A percentile compares a stretch with the other conserved stretches of the same genome.
Evolutionary conservation across 2,113 vertebrate species (phyloP).

Genomic region (Pterophyllum scalare): DNA sequence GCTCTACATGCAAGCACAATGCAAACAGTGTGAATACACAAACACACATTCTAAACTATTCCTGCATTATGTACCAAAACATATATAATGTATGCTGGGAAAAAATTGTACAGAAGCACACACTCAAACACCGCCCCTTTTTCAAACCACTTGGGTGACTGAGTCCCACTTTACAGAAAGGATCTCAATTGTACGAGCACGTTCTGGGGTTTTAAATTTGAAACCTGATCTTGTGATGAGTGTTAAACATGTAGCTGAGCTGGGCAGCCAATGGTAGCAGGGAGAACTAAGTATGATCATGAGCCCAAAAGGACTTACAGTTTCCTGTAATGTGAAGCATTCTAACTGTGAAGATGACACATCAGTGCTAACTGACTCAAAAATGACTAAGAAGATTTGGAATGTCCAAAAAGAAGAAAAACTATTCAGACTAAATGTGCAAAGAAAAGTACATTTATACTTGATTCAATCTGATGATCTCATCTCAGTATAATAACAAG

Average conservation of each 20-base stretch:
- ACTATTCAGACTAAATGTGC: neutral
- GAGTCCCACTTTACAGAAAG: slow-evolving; percentile 68
- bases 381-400: slow-evolving; percentile 28
- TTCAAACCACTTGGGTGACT: slow-evolving; percentile 73
- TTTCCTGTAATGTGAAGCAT: slow-evolving; percentile 23
- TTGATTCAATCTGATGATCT: neutral
- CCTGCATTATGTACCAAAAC: neutral
- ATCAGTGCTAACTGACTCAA: slow-evolving; percentile 47
- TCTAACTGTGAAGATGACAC: slow-evolving; percentile 13
- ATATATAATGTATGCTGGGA: neutral
- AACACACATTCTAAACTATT: neutral
- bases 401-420: slow-evolving; percentile 18
- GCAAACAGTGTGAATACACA: neutral
- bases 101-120: slow-evolving; percentile 14
- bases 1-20: slow-evolving; percentile 1
- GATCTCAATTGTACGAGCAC: slow-evolving; percentile 58
- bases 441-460: neutral
- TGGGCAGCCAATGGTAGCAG: slow-evolving; percentile 38
- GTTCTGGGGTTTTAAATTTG: slow-evolving; percentile 75
- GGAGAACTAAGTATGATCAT: neutral
- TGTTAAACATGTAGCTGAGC: slow-evolving; percentile 46
- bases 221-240: slow-evolving; percentile 69
- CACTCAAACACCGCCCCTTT: slow-evolving; percentile 53
- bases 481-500: neutral
- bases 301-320: slow-evolving; percentile 5